Conservation (phyloP, 2,888 invertebrate species). For the Microctonus aethiopoides region DNA sequence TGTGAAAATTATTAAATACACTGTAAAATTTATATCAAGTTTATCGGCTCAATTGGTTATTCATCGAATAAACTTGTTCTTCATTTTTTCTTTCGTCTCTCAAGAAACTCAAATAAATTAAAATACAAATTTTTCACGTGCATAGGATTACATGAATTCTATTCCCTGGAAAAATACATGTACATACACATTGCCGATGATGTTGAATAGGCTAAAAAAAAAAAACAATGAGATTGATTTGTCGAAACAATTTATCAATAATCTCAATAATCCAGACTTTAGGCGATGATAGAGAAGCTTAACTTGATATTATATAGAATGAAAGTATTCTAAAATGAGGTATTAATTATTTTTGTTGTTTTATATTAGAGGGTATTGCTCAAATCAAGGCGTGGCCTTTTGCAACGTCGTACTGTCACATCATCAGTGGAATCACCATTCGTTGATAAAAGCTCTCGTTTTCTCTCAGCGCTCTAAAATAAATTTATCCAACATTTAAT, state of each 20-base stretch:
- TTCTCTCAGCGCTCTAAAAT: constrained; percentile 73
- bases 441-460: constrained; percentile 69
- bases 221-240: background rate
- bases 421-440: constrained; percentile 70
- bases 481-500: constrained; percentile 36
- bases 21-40: background rate
- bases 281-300: background rate
- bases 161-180: background rate
- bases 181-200: background rate
- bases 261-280: background rate
- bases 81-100: background rate
- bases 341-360: constrained; percentile 26
- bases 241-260: background rate
- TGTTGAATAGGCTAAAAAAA: background rate
- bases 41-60: background rate
- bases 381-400: constrained; percentile 72
- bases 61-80: background rate
- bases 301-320: constrained; percentile 4
- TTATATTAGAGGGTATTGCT: constrained; percentile 57
- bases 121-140: background rate
- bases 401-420: constrained; percentile 71
- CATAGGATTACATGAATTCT: background rate
- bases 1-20: background rate
- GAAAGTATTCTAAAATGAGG: background rate
- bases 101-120: background rate